phyloP scores from a whole-genome alignment of 2,113 vertebrate genomes.

The Helogale parvula region DNA sequence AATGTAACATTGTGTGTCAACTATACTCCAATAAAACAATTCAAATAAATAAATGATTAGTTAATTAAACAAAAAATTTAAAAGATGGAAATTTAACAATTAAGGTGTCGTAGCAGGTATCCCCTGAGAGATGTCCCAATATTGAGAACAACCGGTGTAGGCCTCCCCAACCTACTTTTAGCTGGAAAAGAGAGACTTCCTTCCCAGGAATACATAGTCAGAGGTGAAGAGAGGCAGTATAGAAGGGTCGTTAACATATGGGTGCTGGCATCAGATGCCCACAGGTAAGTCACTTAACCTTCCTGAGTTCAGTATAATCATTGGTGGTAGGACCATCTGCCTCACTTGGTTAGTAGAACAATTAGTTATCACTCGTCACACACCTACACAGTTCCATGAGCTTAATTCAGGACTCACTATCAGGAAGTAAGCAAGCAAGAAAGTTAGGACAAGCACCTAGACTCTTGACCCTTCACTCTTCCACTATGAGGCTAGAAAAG shows the following conservation, averaged over 20 bases:
- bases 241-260: not conserved
- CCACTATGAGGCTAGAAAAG: not conserved
- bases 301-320: not conserved
- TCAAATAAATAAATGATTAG: not conserved
- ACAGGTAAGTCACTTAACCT: not conserved
- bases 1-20: not conserved
- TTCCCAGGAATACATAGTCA: not conserved
- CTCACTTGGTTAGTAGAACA: not conserved
- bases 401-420: not conserved
- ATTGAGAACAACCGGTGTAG: not conserved
- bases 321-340: not conserved
- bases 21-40: not conserved
- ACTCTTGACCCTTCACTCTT: not conserved
- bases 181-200: not conserved
- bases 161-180: rapidly evolving
- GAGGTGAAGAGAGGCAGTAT: not conserved
- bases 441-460: not conserved
- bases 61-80: not conserved
- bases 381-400: not conserved
- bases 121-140: no score
- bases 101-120: not conserved
- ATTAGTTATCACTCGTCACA: not conserved
- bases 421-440: not conserved
- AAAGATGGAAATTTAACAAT: not conserved
- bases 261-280: not conserved